Percentiles rank a stretch among this genome's conserved stretches.
Evolutionary conservation across 2,888 invertebrate species (phyloP).

Genomic region (Tenthredo mesomela): DNA sequence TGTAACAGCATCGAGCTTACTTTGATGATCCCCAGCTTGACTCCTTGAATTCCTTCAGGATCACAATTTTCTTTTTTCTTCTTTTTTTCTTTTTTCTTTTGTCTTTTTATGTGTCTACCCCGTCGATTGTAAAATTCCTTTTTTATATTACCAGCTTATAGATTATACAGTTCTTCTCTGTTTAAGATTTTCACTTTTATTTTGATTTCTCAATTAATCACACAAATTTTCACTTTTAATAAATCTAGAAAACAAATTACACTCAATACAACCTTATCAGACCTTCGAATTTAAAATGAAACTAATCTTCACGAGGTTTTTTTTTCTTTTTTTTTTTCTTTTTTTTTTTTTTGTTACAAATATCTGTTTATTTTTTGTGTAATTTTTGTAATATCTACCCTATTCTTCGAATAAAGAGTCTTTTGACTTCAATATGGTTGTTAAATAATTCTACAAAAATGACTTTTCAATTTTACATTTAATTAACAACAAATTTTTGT

Average conservation of each 20-base stretch:
- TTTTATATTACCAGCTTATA: neutral
- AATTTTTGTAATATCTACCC: neutral
- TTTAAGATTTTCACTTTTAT: neutral
- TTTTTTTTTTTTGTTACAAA: too few relatives aligned
- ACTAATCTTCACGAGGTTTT: neutral
- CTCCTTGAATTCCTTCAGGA: slow-evolving; percentile 32
- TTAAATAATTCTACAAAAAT: neutral
- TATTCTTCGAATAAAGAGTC: too few relatives aligned
- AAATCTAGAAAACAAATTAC: neutral
- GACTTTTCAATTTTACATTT: neutral
- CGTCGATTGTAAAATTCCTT: neutral
- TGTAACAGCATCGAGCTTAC: slow-evolving; percentile 68
- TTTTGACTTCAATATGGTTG: neutral
- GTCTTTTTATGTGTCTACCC: neutral
- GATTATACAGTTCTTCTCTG: neutral
- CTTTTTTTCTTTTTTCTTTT: neutral
- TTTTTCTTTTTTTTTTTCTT: too few relatives aligned
- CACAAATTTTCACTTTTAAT: neutral
- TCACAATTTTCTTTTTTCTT: slow-evolving; percentile 39
- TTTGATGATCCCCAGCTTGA: slow-evolving; percentile 45
- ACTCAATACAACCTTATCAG: neutral
- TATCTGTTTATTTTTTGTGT: neutral
- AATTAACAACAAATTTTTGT: neutral
- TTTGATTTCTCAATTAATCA: neutral
- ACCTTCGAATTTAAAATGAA: neutral